Percentiles rank a stretch among this genome's conserved stretches.
Conservation (phyloP, 1,140 invertebrate genomes). For the Bombus sibiricus region DNA sequence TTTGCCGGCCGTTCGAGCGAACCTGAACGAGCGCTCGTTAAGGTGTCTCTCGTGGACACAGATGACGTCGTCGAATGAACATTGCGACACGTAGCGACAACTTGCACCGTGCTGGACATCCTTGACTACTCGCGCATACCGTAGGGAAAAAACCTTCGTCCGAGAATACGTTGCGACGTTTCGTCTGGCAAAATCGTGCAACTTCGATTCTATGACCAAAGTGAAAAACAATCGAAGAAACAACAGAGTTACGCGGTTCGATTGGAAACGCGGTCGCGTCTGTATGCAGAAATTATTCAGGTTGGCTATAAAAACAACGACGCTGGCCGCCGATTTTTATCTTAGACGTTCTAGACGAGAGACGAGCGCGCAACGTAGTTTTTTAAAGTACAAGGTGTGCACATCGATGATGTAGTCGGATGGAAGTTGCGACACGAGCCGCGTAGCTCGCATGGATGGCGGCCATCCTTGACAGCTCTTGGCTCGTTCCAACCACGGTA, state of each 20-base stretch:
- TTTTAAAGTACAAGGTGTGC: conserved; percentile 30
- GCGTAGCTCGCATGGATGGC: conserved; percentile 57
- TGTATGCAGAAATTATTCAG: neutral
- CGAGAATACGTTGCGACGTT: neutral
- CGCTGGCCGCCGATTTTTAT: neutral
- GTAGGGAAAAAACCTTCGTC: conserved; percentile 46
- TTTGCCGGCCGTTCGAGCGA: conserved; percentile 17
- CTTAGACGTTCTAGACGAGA: neutral
- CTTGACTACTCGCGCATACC: conserved; percentile 69
- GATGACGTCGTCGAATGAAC: conserved; percentile 66
- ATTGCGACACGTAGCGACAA: conserved; percentile 64
- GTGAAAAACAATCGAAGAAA: neutral
- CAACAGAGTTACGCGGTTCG: neutral
- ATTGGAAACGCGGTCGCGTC: neutral
- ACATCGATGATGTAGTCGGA: conserved; percentile 59
- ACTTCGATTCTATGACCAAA: neutral
- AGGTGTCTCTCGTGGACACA: conserved; percentile 68
- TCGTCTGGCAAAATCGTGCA: neutral
- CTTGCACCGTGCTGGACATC: conserved; percentile 70
- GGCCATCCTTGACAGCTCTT: conserved; percentile 75
- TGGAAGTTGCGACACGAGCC: conserved; percentile 66
- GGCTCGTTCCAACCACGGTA: conserved; percentile 63
- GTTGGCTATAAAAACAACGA: too few relatives aligned
- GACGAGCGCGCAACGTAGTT: neutral
- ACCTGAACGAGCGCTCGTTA: conserved; percentile 71